Evolutionary conservation across 2,113 vertebrate genomes (phyloP).

Genomic region (Spilogale gracilis): DNA sequence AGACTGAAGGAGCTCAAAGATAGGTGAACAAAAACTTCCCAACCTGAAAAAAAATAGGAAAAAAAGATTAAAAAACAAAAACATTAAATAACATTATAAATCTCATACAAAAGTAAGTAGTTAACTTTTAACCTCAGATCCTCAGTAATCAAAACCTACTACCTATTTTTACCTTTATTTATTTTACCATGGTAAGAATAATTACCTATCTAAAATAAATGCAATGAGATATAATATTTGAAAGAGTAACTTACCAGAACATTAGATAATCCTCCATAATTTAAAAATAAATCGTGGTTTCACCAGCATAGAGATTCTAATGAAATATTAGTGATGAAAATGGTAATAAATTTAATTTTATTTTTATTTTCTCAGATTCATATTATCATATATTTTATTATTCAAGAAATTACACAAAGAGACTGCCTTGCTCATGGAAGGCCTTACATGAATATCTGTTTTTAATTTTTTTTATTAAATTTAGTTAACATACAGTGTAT

Average conservation of each 20-base stretch:
- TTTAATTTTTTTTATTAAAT: background rate
- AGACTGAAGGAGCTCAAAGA: background rate
- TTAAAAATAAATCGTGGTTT: background rate
- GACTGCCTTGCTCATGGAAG: background rate
- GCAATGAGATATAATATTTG: background rate
- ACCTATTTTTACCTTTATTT: background rate
- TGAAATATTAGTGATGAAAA: background rate
- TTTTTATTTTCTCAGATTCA: background rate
- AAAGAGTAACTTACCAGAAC: background rate
- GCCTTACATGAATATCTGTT: background rate
- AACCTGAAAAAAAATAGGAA: background rate
- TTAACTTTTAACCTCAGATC: background rate
- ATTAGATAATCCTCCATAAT: background rate
- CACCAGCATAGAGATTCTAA: background rate
- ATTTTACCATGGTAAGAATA: background rate
- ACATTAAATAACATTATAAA: background rate
- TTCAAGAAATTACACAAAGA: background rate
- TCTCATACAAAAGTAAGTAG: background rate
- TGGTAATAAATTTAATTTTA: background rate
- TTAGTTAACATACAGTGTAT: background rate
- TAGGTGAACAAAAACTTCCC: background rate
- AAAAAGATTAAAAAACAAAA: background rate
- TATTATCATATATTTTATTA: background rate
- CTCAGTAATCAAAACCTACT: background rate
- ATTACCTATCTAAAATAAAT: background rate